A percentile compares a stretch with the other conserved stretches of the same genome.
These are phyloP conservation scores for Mythimna lalbum DNA, from an alignment of 2,888 invertebrate species.

Conservation along the genomic window DNA sequence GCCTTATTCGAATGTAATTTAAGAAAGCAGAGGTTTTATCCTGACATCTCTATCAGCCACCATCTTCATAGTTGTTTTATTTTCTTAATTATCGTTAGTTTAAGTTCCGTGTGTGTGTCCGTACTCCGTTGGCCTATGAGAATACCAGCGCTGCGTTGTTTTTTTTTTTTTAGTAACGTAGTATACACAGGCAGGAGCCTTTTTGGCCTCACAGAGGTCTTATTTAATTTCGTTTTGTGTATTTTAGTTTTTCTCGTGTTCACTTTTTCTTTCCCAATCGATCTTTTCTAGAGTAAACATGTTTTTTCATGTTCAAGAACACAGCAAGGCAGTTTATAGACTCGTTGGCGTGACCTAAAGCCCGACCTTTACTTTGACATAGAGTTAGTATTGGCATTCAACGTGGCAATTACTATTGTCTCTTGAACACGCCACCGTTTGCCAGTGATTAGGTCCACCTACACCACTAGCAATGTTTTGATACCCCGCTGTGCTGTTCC, in stretches of 20 bases:
- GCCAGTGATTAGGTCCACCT: neutral
- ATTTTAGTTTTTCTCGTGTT: neutral
- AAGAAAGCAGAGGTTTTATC: neutral
- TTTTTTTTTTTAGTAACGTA: no score
- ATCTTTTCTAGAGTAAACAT: neutral
- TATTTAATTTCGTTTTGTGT: no score
- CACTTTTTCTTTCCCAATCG: neutral
- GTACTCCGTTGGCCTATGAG: no score
- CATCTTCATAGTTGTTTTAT: neutral
- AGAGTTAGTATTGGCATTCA: constrained; percentile 2
- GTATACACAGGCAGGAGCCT: no score
- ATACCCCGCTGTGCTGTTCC: neutral
- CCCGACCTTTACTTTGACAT: neutral
- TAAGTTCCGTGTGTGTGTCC: no score
- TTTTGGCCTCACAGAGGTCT: no score
- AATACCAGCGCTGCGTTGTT: no score
- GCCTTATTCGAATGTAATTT: neutral
- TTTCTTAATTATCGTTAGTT: no score
- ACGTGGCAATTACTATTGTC: constrained; percentile 23
- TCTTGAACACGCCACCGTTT: constrained; percentile 15
- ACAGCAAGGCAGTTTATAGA: neutral
- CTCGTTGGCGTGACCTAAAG: constrained; percentile 1
- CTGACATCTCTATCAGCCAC: neutral
- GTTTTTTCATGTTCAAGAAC: neutral
- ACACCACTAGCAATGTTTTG: constrained; percentile 1